Evolutionary conservation across 2,797 vertebrate genomes (phyloP).

Genomic region (Tokudaia muenninki): DNA sequence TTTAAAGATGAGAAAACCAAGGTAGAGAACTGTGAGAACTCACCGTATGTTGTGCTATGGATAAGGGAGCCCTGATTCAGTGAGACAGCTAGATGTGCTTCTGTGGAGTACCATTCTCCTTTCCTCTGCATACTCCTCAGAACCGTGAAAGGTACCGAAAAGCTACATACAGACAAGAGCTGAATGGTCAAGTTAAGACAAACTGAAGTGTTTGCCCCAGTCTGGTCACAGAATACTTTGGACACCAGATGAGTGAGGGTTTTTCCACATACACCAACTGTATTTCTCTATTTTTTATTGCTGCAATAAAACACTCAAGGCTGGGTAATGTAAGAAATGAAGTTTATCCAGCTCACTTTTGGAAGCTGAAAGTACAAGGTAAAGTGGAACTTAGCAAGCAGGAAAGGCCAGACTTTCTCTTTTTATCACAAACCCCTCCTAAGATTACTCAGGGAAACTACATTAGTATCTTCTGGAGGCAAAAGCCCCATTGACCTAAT

Average conservation of each 20-base stretch:
- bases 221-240: too few species aligned
- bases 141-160: background rate
- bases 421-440: background rate
- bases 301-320: background rate
- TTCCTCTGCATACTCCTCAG: background rate
- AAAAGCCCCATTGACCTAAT: background rate
- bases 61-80: background rate
- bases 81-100: background rate
- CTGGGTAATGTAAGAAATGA: background rate
- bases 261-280: background rate
- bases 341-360: background rate
- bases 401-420: background rate
- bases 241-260: background rate
- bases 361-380: background rate
- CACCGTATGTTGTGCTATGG: background rate
- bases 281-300: background rate
- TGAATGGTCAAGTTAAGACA: background rate
- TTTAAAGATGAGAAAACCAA: constrained; percentile 49
- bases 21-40: background rate
- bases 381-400: background rate
- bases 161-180: background rate
- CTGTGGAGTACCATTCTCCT: background rate
- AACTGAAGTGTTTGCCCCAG: background rate
- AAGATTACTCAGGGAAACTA: background rate
- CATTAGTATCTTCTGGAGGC: background rate